These are phyloP conservation scores for Galeopsomyia nigrocyanea DNA, from an alignment of 2,888 invertebrate genomes.

Conservation along the genomic window DNA sequence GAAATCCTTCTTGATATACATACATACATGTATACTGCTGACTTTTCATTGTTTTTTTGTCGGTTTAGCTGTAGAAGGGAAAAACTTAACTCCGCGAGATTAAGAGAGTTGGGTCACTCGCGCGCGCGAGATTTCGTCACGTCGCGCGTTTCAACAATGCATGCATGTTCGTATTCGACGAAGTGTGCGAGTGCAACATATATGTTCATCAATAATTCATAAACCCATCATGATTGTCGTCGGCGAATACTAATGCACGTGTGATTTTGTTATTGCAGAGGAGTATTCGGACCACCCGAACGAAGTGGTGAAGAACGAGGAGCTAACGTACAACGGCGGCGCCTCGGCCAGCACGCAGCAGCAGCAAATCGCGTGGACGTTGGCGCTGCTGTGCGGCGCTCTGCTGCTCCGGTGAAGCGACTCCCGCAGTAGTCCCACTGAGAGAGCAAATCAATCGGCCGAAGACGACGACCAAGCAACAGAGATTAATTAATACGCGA, in stretches of 20 bases:
- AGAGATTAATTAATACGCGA: not conserved
- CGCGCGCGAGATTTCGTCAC: too few relatives aligned
- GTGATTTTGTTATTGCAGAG: conserved; percentile 71
- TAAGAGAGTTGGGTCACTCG: not conserved
- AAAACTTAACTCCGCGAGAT: too few relatives aligned
- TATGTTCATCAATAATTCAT: too few relatives aligned
- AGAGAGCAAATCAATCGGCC: conserved; percentile 9
- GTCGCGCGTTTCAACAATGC: too few relatives aligned
- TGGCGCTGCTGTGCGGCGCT: conserved; percentile 59
- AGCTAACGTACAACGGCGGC: conserved; percentile 81
- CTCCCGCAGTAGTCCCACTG: conserved; percentile 46
- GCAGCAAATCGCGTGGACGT: conserved; percentile 51
- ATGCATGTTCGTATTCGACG: too few relatives aligned
- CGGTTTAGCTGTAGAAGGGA: too few relatives aligned
- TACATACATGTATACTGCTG: too few relatives aligned
- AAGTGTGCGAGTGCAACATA: too few relatives aligned
- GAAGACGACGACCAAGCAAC: not conserved
- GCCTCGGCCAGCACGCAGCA: conserved; percentile 45
- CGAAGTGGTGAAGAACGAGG: conserved; percentile 94
- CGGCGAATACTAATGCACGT: conserved; percentile 10
- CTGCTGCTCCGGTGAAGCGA: conserved; percentile 66
- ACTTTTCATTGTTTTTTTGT: too few relatives aligned
- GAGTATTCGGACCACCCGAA: conserved; percentile 91
- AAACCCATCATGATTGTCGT: too few relatives aligned
- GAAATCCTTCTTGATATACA: too few relatives aligned